Percentiles rank a stretch among this genome's conserved stretches.
phyloP scores from a whole-genome alignment of 1,140 invertebrate species.

The Zophobas atratus region DNA sequence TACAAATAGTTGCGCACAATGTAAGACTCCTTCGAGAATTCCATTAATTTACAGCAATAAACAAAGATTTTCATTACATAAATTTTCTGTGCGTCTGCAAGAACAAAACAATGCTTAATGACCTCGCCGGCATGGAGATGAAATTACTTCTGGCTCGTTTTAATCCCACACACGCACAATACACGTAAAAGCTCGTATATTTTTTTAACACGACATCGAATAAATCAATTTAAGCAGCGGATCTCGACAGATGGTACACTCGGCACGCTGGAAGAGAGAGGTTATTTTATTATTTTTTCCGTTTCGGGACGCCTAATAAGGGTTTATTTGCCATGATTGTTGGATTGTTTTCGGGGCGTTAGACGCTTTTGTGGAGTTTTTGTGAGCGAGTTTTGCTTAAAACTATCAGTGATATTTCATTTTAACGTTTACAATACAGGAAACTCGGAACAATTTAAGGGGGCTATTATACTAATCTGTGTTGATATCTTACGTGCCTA shows the following conservation, averaged over 20 bases:
- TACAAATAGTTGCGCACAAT: conserved; percentile 45
- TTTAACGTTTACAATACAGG: neutral
- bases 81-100: conserved; percentile 40
- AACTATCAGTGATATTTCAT: too few species aligned
- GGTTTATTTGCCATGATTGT: too few species aligned
- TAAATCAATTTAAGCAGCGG: conserved; percentile 40
- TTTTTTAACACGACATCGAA: conserved; percentile 37
- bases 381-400: too few species aligned
- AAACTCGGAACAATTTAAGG: conserved; percentile 17
- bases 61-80: conserved; percentile 50
- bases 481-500: conserved; percentile 32
- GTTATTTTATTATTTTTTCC: conserved; percentile 34
- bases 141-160: conserved; percentile 42
- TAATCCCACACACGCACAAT: conserved; percentile 42
- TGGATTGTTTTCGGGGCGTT: too few species aligned
- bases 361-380: too few species aligned
- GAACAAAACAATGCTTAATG: conserved; percentile 49
- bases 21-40: conserved; percentile 47
- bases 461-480: conserved; percentile 10
- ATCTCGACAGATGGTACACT: conserved; percentile 40
- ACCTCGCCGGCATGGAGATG: conserved; percentile 44
- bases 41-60: conserved; percentile 48
- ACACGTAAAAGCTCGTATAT: conserved; percentile 42
- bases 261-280: conserved; percentile 11
- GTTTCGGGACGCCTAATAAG: neutral